These are phyloP conservation scores for Gymnodraco acuticeps DNA, from an alignment of 2,797 vertebrate genomes.

Conservation along the genomic window DNA sequence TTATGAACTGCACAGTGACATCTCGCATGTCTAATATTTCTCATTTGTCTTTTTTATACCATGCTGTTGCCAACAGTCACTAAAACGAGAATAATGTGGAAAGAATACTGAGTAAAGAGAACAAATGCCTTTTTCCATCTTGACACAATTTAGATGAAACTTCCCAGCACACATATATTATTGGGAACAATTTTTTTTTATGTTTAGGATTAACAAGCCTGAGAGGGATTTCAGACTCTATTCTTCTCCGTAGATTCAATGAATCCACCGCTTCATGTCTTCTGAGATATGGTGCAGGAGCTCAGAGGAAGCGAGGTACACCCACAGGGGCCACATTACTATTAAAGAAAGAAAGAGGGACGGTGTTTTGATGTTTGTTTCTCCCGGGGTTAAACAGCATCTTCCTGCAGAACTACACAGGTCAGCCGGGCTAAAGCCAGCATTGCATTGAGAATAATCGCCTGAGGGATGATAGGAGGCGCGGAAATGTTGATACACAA, in stretches of 20 bases:
- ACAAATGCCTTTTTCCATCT: slow-evolving; percentile 46
- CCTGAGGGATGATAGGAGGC: slow-evolving; percentile 68
- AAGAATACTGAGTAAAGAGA: slow-evolving; percentile 51
- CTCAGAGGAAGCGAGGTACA: slow-evolving; percentile 42
- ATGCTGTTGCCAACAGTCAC: slow-evolving; percentile 31
- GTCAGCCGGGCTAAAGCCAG: slow-evolving; percentile 75
- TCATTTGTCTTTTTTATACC: slow-evolving; percentile 55
- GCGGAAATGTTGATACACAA: slow-evolving; percentile 63
- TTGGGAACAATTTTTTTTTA: slow-evolving; percentile 26
- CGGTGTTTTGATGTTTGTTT: slow-evolving; percentile 66
- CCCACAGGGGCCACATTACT: slow-evolving; percentile 64
- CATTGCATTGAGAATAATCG: slow-evolving; percentile 65
- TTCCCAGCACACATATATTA: slow-evolving; percentile 19
- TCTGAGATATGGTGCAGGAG: slow-evolving; percentile 59
- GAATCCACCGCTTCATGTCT: slow-evolving; percentile 43
- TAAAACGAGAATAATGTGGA: neutral
- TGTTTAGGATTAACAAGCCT: slow-evolving; percentile 52
- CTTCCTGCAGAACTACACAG: slow-evolving; percentile 68
- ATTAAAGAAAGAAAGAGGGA: slow-evolving; percentile 62
- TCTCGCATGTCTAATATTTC: slow-evolving; percentile 42
- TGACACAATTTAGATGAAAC: slow-evolving; percentile 32
- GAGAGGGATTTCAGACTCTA: slow-evolving; percentile 45
- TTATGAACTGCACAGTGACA: slow-evolving; percentile 29
- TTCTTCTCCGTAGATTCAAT: slow-evolving; percentile 42
- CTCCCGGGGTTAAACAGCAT: slow-evolving; percentile 57